Conservation (phyloP, 37 sponge, comb jelly and placozoan species). For the Chondrilla cf. caribensis region DNA sequence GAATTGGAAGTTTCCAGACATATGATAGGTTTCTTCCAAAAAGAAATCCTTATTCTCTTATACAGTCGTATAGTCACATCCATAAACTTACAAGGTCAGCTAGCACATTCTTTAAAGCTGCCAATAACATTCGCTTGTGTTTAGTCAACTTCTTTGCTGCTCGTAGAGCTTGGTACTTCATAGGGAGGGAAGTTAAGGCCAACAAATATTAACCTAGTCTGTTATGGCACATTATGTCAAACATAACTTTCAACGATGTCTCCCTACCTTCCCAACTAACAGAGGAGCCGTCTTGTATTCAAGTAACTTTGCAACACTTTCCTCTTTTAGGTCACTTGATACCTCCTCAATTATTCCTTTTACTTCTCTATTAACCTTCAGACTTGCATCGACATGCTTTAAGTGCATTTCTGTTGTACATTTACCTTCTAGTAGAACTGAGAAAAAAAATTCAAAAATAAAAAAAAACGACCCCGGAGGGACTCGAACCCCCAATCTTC, state of each 20-base stretch:
- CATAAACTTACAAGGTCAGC: conserved; percentile 15
- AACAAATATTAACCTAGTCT: not conserved
- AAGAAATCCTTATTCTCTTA: too few relatives aligned
- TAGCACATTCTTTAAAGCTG: conserved; percentile 27
- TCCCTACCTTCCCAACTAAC: conserved; percentile 25
- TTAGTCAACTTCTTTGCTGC: conserved; percentile 1
- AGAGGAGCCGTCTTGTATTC: conserved; percentile 17
- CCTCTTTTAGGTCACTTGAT: not conserved
- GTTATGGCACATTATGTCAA: not conserved
- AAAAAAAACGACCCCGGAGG: conserved; percentile 91
- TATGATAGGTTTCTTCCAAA: too few relatives aligned
- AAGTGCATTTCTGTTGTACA: conserved; percentile 15
- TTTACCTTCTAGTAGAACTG: conserved; percentile 27
- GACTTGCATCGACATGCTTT: conserved; percentile 10
- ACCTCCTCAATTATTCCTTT: conserved; percentile 10
- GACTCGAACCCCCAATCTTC: conserved; percentile 99
- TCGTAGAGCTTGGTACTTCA: conserved; percentile 25
- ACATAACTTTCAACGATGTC: not conserved
- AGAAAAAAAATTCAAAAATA: conserved; percentile 18
- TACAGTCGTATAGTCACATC: not conserved
- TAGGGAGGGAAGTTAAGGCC: too few relatives aligned
- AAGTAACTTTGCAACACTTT: not conserved
- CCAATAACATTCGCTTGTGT: not conserved
- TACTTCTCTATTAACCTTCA: conserved; percentile 5
- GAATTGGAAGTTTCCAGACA: too few relatives aligned